Base-by-base conservation (phyloP, 2,888 invertebrate species). In the Drosophila paranaensis region DNA sequence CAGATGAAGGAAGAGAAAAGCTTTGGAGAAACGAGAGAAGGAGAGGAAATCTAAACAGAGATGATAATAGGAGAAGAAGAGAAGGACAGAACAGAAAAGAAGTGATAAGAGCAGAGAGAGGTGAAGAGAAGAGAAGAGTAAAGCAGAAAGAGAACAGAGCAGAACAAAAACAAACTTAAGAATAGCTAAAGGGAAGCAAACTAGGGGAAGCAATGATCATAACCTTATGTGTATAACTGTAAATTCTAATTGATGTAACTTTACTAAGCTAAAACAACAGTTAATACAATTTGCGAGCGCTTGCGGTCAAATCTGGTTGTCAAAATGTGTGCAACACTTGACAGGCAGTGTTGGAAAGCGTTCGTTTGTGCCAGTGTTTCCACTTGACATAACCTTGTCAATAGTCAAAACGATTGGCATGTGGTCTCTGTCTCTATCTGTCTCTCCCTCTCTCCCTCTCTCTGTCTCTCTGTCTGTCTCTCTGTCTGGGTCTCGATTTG, bases 341-440 rank as follows among this genome's bases (percentile, higher is more conserved):
- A 56, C 20, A 14, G 20, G 9, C 56, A 56, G 43, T 56, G 56
- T 43, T 56, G 56, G 56, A 33, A 20, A 56, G 33, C 13, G 54
- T 30, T 55, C 8, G 3, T 16, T 8, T 35, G 25, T 40, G 54
- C 6, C 40, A 35, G 35, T 37, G 37, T 13, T 37, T 10, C 39
- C 27, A 58, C 30, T 48, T 48, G 58, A 48, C 46, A 63, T 37
- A 50, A n/a, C 54, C 60, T 70, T 70, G 60, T 54, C 45, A 62
- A 42, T 42, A 33, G 27, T 33, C 14, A 20, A 66, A 35, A 35
- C 55, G 40, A 54, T 60, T 69, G 54, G 20, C 46, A 48, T 71
- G 72, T 45, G 71, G 57, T 71, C 48, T 39, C 40, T n/a, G 27
- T 40, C n/a, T 5, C 25, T n/a, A 8, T 14, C 20, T 1, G 1